Conservation (phyloP, 2,888 invertebrate species). For the Emmelina monodactyla region DNA sequence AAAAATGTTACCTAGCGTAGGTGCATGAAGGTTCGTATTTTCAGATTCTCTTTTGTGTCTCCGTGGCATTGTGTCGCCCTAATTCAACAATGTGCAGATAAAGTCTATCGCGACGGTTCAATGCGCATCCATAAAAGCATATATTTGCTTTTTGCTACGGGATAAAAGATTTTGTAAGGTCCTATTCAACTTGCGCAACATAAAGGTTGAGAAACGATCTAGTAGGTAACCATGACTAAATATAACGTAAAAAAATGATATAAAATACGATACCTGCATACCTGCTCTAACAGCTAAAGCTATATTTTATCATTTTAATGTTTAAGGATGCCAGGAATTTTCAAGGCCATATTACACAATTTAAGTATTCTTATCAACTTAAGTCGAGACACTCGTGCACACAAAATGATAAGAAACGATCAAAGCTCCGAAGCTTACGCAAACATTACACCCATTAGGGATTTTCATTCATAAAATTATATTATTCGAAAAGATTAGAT, state of each 20-base stretch:
- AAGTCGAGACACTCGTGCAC: conserved; percentile 35
- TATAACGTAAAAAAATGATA: conserved; percentile 24
- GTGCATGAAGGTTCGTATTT: conserved; percentile 39
- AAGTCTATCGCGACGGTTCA: conserved; percentile 50
- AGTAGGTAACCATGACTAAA: conserved; percentile 50
- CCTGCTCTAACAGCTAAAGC: conserved; percentile 1
- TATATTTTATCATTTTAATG: not conserved
- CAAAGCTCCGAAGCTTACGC: conserved; percentile 30
- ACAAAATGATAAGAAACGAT: conserved; percentile 43
- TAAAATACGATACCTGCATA: conserved; percentile 22
- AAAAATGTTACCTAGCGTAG: conserved; percentile 31
- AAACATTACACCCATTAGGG: conserved; percentile 26
- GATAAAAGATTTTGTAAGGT: conserved; percentile 35
- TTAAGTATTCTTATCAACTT: conserved; percentile 17
- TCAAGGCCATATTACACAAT: conserved; percentile 1
- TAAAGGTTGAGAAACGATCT: conserved; percentile 43
- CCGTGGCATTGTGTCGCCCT: conserved; percentile 42
- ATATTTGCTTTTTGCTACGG: conserved; percentile 55
- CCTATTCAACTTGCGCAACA: conserved; percentile 52
- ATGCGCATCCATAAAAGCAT: conserved; percentile 48
- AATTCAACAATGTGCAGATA: conserved; percentile 53
- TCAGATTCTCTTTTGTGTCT: conserved; percentile 45
- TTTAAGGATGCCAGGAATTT: not conserved
- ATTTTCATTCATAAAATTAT: conserved; percentile 30
- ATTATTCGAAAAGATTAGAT: conserved; percentile 9